phyloP scores from a whole-genome alignment of 1,140 invertebrate genomes.

The Papilio xuthus region DNA sequence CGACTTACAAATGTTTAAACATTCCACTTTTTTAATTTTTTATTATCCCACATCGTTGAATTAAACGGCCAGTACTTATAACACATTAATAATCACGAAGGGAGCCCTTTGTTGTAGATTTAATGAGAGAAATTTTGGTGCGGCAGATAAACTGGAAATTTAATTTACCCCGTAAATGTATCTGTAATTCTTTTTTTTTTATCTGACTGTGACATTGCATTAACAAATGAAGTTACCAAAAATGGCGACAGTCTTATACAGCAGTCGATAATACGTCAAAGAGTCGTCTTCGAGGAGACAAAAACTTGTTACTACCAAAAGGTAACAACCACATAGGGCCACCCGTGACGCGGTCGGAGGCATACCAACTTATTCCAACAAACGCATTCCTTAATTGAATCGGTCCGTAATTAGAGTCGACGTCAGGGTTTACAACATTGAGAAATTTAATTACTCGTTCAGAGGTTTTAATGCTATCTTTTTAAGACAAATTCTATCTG shows the following conservation, averaged over 20 bases:
- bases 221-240: conserved; percentile 31
- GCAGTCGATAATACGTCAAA: conserved; percentile 29
- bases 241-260: conserved; percentile 9
- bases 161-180: neutral
- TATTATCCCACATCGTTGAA: neutral
- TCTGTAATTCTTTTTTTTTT: conserved; percentile 21
- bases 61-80: neutral
- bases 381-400: conserved; percentile 62
- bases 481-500: neutral
- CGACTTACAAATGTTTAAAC: neutral
- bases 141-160: neutral
- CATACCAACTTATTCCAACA: conserved; percentile 55
- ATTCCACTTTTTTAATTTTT: neutral
- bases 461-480: neutral
- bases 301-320: conserved; percentile 36
- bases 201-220: neutral
- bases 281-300: conserved; percentile 23
- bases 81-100: neutral
- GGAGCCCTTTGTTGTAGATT: neutral
- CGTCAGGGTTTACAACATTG: conserved; percentile 34
- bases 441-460: neutral
- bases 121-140: neutral
- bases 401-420: conserved; percentile 50
- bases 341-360: conserved; percentile 47
- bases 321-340: conserved; percentile 30